phyloP scores from a whole-genome alignment of 23 tunicate genomes.

The Botrylloides violaceus region DNA sequence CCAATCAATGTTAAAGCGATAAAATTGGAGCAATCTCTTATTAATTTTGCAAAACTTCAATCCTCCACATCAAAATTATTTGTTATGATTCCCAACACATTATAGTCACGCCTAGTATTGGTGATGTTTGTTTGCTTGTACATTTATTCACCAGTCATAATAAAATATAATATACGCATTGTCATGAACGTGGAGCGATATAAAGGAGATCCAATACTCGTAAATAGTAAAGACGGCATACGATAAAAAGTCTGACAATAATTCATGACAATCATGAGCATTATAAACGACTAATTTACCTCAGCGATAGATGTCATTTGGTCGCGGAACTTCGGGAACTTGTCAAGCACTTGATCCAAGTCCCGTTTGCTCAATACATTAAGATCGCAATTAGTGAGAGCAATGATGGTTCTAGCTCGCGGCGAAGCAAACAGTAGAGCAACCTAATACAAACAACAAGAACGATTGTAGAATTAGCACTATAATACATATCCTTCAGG shows the following conservation, averaged over 20 bases:
- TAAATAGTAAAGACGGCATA: background rate
- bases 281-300: constrained; percentile 12
- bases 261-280: background rate
- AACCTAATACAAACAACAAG: constrained; percentile 27
- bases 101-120: no score
- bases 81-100: no score
- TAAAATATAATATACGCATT: no score
- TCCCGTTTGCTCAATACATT: constrained; percentile 51
- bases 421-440: constrained; percentile 61
- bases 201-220: background rate
- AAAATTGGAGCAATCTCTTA: no score
- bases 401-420: constrained; percentile 49
- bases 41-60: no score
- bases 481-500: no score
- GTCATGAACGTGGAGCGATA: background rate
- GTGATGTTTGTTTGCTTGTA: no score
- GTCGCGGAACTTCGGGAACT: constrained; percentile 68
- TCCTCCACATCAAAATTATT: no score
- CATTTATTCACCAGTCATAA: no score
- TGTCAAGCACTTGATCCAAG: constrained; percentile 52
- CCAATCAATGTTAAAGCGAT: no score
- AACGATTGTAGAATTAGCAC: no score
- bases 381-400: constrained; percentile 75
- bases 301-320: constrained; percentile 55
- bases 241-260: background rate